Evolutionary conservation across 2,888 invertebrate species (phyloP), one percentile per base, ranked within the genome.

Genomic region (Standfussiana lucernea): DNA sequence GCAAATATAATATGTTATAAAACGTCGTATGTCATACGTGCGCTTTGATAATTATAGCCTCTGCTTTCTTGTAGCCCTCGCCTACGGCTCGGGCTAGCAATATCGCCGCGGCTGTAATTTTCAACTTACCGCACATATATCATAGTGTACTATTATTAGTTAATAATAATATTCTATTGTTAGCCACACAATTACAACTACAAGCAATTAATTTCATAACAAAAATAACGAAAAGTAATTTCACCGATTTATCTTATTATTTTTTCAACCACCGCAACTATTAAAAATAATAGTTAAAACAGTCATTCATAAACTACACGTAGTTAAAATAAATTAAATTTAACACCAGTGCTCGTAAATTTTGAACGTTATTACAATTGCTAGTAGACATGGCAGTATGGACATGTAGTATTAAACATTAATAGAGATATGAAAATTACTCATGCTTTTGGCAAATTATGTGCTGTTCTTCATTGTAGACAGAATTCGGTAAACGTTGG

Each of bases 331-430:
- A 62, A 78, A 82, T 86, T 70, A n/a, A 78, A 74, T 72, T 85
- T 84, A 67, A 75, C 70, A 68, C 79, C 71, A 72, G 72, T 35
- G 47, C 45, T 77, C 77, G 74, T 88, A 84, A 86, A 80, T n/a
- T 72, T 88, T 69, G 67, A 80, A 74, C 71, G 75, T 81, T 86
- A 80, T 75, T 81, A 47, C 84, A 56, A 86, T 72, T 47, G 59
- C 28, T 13, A 32, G 42, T 35, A 64, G 82, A 73, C 86, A 86
- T 77, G 86, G 32, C 65, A 84, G 73, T 88, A 86, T 75, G 84
- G 32, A n/a, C 62, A 86, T 59, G 77, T 71, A 45, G 32, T 69
- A 56, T 64, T 62, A 64, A 86, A 75, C 59, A 79, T 75, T 79
- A 79, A 86, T 72, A 59, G 35, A 86, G 70, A 85, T 59, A 79